These are phyloP conservation scores for Embidobia sp. DNA, from an alignment of 2,888 invertebrate genomes.

Conservation along the genomic window DNA sequence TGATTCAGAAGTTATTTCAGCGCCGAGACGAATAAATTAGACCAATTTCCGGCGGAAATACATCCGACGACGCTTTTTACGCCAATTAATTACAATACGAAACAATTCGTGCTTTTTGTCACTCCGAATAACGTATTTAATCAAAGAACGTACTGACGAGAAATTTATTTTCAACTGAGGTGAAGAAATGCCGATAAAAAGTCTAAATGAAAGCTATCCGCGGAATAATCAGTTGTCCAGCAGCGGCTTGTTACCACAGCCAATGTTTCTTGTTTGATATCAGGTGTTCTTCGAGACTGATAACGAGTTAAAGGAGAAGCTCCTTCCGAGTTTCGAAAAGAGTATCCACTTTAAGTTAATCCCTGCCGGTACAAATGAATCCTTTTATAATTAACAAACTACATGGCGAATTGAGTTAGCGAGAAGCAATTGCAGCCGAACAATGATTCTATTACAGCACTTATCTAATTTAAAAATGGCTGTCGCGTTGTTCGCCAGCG, in stretches of 20 bases:
- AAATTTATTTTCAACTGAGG: slow-evolving; percentile 28
- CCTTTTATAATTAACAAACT: slow-evolving; percentile 16
- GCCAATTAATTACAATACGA: slow-evolving; percentile 27
- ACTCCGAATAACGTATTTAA: slow-evolving; percentile 18
- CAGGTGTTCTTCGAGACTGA: slow-evolving; percentile 16
- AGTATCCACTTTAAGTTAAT: slow-evolving; percentile 26
- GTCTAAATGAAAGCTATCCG: slow-evolving; percentile 21
- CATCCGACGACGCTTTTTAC: slow-evolving; percentile 4
- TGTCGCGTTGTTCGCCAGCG: neutral
- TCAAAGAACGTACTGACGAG: slow-evolving; percentile 22
- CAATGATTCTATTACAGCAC: neutral
- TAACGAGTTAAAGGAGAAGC: slow-evolving; percentile 57
- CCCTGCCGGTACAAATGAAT: slow-evolving; percentile 7
- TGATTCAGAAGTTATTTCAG: neutral
- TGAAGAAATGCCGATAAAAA: slow-evolving; percentile 26
- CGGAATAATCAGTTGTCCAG: slow-evolving; percentile 39
- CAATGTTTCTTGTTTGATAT: slow-evolving; percentile 30
- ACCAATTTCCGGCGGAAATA: slow-evolving; percentile 8
- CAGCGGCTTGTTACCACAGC: slow-evolving; percentile 38
- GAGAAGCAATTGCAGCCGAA: neutral
- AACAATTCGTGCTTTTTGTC: slow-evolving; percentile 23
- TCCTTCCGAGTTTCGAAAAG: neutral
- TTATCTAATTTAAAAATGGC: neutral
- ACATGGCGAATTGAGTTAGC: neutral
- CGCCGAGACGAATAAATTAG: slow-evolving; percentile 7